Evolutionary conservation across 2,888 invertebrate species (phyloP), one percentile per base, ranked within the genome.

Genomic region (Diloba caeruleocephala): DNA sequence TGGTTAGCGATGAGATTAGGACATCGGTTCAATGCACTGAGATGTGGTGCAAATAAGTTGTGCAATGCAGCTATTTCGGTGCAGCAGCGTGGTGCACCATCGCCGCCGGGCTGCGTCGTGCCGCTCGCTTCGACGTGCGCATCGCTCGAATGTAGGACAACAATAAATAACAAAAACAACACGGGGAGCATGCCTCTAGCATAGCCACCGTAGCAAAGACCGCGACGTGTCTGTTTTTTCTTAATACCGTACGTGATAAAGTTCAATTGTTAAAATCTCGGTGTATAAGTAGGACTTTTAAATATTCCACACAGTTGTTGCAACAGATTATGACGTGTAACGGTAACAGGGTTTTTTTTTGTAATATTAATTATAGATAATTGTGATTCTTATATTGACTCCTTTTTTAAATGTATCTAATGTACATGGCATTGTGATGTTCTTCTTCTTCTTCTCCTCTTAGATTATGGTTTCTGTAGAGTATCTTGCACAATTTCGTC

Each of bases 21-120:
- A 85, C 82, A 79, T 74, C 74, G 88, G 93, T 92, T 93, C 93
- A 93, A 88, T 90, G 92, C 89, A 86, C 93, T 67, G 84, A 85
- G 84, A 84, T 90, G 88, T 81, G 87, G 83, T 89, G 89, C 92
- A 79, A 92, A 92, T 92, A 76, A 81, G 87, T 92, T 92, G 92
- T 88, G 93, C 90, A 92, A 92, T 75, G 83, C 63, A 67, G 81
- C 88, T 93, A 93, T 93, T 93, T 92, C 55, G 78, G 88, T 85
- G 84, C 85, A 82, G 62, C 80, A 81, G 79, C 79, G 81, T 84
- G 79, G 81, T 84, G 85, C 85, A 87, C 72, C 79, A 78, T 66
- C 68, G 72, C 72, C 79, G 78, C 66, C 68, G 72, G 72, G 71
- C 77, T 63, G 66, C 65, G 51, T 19, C 36, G 45, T 29, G 15